phyloP scores from a whole-genome alignment of 1,140 invertebrate species.

The Manduca sexta region DNA sequence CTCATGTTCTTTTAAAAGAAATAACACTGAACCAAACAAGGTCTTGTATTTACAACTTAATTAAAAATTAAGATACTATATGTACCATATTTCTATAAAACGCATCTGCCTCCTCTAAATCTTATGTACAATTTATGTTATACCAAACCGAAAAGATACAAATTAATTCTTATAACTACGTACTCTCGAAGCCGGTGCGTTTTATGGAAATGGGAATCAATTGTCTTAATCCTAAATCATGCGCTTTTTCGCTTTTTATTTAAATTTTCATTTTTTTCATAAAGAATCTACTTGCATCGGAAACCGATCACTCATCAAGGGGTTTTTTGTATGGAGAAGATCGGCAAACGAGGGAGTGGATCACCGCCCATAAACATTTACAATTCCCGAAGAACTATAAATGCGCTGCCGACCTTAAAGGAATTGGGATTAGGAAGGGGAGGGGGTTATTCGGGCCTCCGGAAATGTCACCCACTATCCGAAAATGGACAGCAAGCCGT shows the following conservation, averaged over 20 bases:
- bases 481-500: too few relatives aligned
- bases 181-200: slow-evolving; percentile 17
- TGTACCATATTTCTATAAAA: slow-evolving; percentile 27
- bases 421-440: too few relatives aligned
- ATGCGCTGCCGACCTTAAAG: too few relatives aligned
- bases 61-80: slow-evolving; percentile 57
- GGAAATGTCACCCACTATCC: too few relatives aligned
- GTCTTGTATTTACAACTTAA: slow-evolving; percentile 61
- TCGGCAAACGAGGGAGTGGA: too few relatives aligned
- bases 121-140: slow-evolving; percentile 51
- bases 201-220: slow-evolving; percentile 28
- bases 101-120: slow-evolving; percentile 14
- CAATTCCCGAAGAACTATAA: too few relatives aligned
- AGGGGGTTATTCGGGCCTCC: too few relatives aligned
- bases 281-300: slow-evolving; percentile 46
- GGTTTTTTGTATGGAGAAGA: too few relatives aligned
- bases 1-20: slow-evolving; percentile 46
- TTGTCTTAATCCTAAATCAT: slow-evolving; percentile 30
- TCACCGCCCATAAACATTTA: too few relatives aligned
- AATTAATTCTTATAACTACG: slow-evolving; percentile 23
- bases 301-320: too few relatives aligned
- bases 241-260: slow-evolving; percentile 14
- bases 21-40: slow-evolving; percentile 58
- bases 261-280: slow-evolving; percentile 38
- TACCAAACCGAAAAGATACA: slow-evolving; percentile 19